Evolutionary conservation across 2,113 vertebrate genomes (phyloP).

Genomic region (Marmota monax): DNA sequence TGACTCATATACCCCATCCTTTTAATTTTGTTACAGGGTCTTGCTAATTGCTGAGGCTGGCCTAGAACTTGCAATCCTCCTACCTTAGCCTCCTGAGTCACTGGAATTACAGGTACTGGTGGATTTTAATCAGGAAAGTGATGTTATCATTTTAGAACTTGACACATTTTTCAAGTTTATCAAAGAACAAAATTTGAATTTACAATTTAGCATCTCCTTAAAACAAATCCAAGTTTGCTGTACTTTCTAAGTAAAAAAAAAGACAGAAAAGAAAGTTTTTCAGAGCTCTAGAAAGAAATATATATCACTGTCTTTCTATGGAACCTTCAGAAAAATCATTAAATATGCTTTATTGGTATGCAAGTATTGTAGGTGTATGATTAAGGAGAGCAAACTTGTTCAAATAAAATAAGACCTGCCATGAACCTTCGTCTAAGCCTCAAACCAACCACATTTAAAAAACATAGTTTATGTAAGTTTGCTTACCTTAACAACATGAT

Average conservation of each 20-base stretch:
- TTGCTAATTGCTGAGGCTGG: not conserved
- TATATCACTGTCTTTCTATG: not conserved
- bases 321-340: conserved; percentile 53
- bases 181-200: not conserved
- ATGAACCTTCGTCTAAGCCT: not conserved
- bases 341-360: conserved; percentile 62
- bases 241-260: not conserved
- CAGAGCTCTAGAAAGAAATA: conserved; percentile 4
- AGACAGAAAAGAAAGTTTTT: not conserved
- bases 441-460: not conserved
- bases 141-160: conserved; percentile 27
- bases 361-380: not conserved
- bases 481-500: not conserved
- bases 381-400: conserved; percentile 56
- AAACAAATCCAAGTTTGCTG: not conserved
- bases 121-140: not conserved
- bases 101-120: not conserved
- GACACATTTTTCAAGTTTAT: not conserved
- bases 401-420: conserved; percentile 67
- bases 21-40: not conserved
- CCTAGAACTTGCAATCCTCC: not conserved
- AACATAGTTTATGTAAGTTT: conserved; percentile 6
- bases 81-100: not conserved
- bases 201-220: not conserved
- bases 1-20: not conserved